Conservation (phyloP, 2,113 vertebrate species). For the Cottus gobio region DNA sequence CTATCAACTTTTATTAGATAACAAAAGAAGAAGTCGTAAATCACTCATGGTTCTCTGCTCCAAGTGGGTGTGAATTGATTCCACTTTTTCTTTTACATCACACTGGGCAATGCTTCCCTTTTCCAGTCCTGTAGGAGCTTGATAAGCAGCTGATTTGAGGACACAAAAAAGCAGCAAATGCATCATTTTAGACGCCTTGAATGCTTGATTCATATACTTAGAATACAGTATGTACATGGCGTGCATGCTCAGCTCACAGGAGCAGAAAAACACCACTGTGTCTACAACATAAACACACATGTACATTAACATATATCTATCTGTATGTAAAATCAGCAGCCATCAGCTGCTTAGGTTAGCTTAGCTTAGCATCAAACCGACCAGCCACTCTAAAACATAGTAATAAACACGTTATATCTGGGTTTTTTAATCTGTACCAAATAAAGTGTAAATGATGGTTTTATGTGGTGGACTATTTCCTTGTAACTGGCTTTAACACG, state of each 20-base stretch:
- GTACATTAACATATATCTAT: not conserved
- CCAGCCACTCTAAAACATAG: not conserved
- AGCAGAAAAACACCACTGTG: not conserved
- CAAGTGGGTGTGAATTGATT: not conserved
- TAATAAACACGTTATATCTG: not conserved
- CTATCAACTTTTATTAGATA: slow-evolving; percentile 11
- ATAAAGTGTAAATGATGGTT: not conserved
- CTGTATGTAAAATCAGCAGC: not conserved
- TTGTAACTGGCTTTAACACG: not conserved
- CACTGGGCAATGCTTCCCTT: not conserved
- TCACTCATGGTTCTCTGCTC: slow-evolving; percentile 12
- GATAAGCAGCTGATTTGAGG: not conserved
- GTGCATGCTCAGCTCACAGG: not conserved
- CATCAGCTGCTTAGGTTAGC: not conserved
- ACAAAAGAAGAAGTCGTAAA: slow-evolving; percentile 8
- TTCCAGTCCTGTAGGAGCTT: not conserved
- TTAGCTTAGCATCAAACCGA: not conserved
- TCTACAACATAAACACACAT: not conserved
- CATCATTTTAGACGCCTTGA: not conserved
- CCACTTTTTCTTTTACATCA: slow-evolving; percentile 11
- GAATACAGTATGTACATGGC: not conserved
- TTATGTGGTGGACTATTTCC: not conserved
- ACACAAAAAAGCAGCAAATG: not conserved
- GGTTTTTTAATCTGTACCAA: not conserved
- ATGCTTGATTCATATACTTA: not conserved